Base-by-base conservation (phyloP, 2,113 vertebrate genomes). In the Urocynchramus pylzowi region DNA sequence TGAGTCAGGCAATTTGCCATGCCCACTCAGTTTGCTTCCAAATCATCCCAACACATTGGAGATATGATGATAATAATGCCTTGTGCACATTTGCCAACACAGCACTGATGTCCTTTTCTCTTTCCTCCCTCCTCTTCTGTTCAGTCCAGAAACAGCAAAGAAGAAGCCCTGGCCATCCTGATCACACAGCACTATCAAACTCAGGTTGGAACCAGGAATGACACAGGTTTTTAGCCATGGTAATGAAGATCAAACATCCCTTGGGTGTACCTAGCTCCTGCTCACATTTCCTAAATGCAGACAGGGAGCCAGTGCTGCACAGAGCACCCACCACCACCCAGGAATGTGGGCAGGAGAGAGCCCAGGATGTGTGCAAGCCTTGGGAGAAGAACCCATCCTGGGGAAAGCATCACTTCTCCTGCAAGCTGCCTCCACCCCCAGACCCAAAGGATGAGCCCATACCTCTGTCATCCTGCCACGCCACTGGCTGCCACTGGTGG, bases 391-490 rank as follows among this genome's bases (percentile, higher is more conserved):
- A 16, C 14, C 28, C 10, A 5, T 8, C 31, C 54, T 28, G 21
- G 42, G 68, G 18, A 44, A 71, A 75, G 21, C 22, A 65, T 22
- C 7, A 12, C 21, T 57, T 45, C 53, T 56, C 22, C 31, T 50
- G 30, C n/a, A 21, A 79, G 71, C 39, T 53, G 39, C 68, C 76
- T 69, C 41, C 24, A 30, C 11, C 15, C 37, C 33, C 50, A 52
- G 61, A 31, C 11, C 30, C 33, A 52, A 56, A 65, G 41, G 41
- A 59, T 6, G 15, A 49, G 18, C 44, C 41, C 56, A 2, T 97
- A 98, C 98, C 97, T 98, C 95, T 97, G 67, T 96, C 95, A n/a
- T 54, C 67, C 44, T 56, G 95, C 67, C 78, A 71, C 6, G 35
- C 26, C 78, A 69, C 86, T 0, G 74, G 90, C 49, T 84, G 91